These are phyloP conservation scores for Acrocyrtus sp. DNA, from an alignment of 2,888 invertebrate species.

Conservation along the genomic window DNA sequence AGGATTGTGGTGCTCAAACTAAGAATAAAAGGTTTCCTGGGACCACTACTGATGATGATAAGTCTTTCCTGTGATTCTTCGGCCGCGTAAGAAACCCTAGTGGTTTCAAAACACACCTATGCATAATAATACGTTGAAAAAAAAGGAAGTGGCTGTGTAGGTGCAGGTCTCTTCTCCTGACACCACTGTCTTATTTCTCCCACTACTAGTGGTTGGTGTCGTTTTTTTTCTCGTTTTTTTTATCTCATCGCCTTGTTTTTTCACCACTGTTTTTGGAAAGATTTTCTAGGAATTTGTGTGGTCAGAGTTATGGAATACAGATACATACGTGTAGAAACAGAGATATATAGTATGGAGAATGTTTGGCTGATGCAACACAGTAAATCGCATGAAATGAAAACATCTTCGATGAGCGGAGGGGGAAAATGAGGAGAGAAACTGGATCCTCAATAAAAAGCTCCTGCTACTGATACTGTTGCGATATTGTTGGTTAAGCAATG, in stretches of 20 bases:
- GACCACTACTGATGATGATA: constrained; percentile 43
- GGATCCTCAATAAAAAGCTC: too few relatives aligned
- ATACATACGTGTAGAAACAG: too few relatives aligned
- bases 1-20: constrained; percentile 49
- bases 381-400: too few relatives aligned
- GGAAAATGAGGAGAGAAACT: too few relatives aligned
- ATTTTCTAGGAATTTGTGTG: too few relatives aligned
- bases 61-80: constrained; percentile 29
- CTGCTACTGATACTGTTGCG: too few relatives aligned
- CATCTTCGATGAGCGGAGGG: too few relatives aligned
- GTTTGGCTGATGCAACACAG: too few relatives aligned
- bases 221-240: constrained; percentile 7
- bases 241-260: constrained; percentile 8
- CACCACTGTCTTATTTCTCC: constrained; percentile 16
- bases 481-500: too few relatives aligned
- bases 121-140: constrained; percentile 32
- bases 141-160: constrained; percentile 10
- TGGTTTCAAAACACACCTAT: constrained; percentile 29
- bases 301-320: too few relatives aligned
- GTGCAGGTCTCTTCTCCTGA: constrained; percentile 22
- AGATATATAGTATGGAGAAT: too few relatives aligned
- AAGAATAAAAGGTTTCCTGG: constrained; percentile 52
- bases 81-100: not conserved
- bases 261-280: not conserved
- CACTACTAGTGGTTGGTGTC: not conserved